Evolutionary conservation across 2,797 vertebrate species (phyloP).

Genomic region (Dendrocincla tyrannina): DNA sequence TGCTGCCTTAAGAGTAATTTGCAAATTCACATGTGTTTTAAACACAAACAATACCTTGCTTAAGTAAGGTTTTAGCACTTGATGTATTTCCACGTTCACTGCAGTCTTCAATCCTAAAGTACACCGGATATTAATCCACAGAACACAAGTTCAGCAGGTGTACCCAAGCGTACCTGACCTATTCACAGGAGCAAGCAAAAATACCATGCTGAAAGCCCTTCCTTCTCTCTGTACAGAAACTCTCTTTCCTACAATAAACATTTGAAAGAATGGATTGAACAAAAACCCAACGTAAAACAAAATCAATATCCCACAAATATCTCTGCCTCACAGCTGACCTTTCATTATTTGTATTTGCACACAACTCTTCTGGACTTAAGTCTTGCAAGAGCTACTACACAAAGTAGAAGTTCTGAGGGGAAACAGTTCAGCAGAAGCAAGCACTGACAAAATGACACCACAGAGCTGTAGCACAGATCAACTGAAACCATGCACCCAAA

Average conservation of each 20-base stretch:
- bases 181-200: not conserved
- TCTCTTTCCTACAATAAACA: not conserved
- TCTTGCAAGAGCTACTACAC: not conserved
- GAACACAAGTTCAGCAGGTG: not conserved
- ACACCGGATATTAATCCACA: not conserved
- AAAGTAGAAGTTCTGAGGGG: not conserved
- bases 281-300: not conserved
- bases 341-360: not conserved
- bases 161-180: rapidly evolving
- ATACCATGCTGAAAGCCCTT: not conserved
- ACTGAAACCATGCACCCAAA: not conserved
- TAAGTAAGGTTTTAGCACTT: not conserved
- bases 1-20: not conserved
- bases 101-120: not conserved
- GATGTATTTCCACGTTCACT: not conserved
- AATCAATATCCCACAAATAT: not conserved
- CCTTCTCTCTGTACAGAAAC: not conserved
- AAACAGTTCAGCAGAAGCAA: not conserved
- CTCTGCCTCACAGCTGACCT: not conserved
- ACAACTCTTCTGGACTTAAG: not conserved
- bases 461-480: not conserved
- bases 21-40: not conserved
- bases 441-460: not conserved
- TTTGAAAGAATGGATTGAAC: not conserved
- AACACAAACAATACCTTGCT: not conserved